These are phyloP conservation scores for Gastrophysa polygoni DNA, from an alignment of 2,888 invertebrate species.

Conservation along the genomic window DNA sequence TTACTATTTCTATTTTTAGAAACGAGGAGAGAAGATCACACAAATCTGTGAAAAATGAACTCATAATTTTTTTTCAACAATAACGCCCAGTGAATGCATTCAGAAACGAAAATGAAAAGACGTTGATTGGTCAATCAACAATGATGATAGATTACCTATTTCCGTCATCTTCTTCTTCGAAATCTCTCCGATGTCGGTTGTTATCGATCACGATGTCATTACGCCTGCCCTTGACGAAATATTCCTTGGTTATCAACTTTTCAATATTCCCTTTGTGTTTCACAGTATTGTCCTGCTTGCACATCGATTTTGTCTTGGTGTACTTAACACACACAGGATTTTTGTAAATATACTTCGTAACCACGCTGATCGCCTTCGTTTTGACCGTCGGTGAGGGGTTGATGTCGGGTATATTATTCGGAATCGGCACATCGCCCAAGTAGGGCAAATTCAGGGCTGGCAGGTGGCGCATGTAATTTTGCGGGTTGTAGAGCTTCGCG, in stretches of 20 bases:
- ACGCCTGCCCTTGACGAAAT: constrained; percentile 44
- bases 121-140: too few species aligned
- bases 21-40: too few species aligned
- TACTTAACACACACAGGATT: constrained; percentile 56
- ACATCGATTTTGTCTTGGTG: constrained; percentile 44
- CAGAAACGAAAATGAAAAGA: too few species aligned
- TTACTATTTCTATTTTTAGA: too few species aligned
- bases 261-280: constrained; percentile 41
- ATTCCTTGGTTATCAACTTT: constrained; percentile 51
- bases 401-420: constrained; percentile 42
- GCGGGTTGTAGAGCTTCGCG: constrained; percentile 49
- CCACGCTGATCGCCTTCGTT: constrained; percentile 53
- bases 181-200: constrained; percentile 14
- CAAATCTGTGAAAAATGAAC: too few species aligned
- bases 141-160: too few species aligned
- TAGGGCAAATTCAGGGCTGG: constrained; percentile 53
- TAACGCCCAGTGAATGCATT: too few species aligned
- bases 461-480: constrained; percentile 50
- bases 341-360: constrained; percentile 53
- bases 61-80: too few species aligned
- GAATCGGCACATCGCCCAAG: constrained; percentile 48
- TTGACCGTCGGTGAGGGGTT: constrained; percentile 50
- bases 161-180: constrained; percentile 4
- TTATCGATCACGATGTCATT: constrained; percentile 10
- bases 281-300: constrained; percentile 32